Evolutionary conservation across 1,140 invertebrate species (phyloP).

Genomic region (Lineus longissimus): DNA sequence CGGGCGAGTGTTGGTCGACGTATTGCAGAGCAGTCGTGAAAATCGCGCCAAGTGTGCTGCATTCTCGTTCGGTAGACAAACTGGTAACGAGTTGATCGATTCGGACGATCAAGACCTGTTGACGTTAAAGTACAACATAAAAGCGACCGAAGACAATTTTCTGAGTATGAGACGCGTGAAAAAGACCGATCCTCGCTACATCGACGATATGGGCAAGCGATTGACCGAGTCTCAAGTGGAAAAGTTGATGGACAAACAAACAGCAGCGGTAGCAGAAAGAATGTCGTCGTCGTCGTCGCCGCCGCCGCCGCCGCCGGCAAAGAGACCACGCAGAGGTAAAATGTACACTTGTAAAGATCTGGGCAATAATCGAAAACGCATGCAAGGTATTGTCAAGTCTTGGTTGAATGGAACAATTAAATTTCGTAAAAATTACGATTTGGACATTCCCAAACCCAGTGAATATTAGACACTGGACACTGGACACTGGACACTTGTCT

Average conservation of each 20-base stretch:
- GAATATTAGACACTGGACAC: too few relatives aligned
- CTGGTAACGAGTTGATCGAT: not conserved
- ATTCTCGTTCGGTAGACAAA: not conserved
- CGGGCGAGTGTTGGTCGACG: not conserved
- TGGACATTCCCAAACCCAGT: conserved; percentile 5
- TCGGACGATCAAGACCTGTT: not conserved
- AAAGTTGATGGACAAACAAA: not conserved
- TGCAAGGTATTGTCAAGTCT: not conserved
- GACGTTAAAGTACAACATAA: not conserved
- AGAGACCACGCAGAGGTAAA: too few relatives aligned
- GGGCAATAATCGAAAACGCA: not conserved
- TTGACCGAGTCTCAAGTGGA: not conserved
- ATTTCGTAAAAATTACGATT: not conserved
- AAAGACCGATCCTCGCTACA: not conserved
- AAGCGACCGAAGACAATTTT: conserved; percentile 2
- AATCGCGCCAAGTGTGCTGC: not conserved
- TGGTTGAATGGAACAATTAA: not conserved
- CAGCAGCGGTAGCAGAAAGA: not conserved
- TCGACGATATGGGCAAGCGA: not conserved
- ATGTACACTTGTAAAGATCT: conserved; percentile 3
- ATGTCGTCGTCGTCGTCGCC: not conserved
- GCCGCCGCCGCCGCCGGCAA: too few relatives aligned
- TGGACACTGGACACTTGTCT: too few relatives aligned
- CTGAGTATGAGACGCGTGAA: not conserved
- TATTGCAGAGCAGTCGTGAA: not conserved